Percentiles rank a stretch among this genome's conserved stretches.
Conservation (phyloP, 2,797 vertebrate genomes). For the Triplophysa yarkandensis region DNA sequence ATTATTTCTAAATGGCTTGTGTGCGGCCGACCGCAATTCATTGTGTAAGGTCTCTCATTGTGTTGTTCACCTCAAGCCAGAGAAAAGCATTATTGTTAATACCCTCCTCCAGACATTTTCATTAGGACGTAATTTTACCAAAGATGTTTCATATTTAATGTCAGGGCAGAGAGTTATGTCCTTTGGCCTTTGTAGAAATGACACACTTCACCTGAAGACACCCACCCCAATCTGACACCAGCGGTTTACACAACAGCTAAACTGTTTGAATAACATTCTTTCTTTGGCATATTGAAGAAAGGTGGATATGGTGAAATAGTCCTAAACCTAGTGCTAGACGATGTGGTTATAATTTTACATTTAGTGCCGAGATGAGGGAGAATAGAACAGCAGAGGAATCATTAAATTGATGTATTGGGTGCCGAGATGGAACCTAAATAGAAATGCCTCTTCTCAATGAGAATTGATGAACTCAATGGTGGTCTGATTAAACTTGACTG, state of each 20-base stretch:
- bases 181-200: background rate
- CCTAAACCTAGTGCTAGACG: conserved; percentile 55
- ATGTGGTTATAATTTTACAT: conserved; percentile 67
- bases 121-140: background rate
- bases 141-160: background rate
- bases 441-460: conserved; percentile 77
- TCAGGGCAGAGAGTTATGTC: too few relatives aligned
- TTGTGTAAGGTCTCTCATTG: background rate
- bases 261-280: background rate
- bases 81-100: background rate
- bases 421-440: conserved; percentile 81
- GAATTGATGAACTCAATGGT: conserved; percentile 79
- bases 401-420: conserved; percentile 79
- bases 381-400: conserved; percentile 59
- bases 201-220: background rate
- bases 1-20: background rate
- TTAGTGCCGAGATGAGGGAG: conserved; percentile 57
- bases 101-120: background rate
- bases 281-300: conserved; percentile 57
- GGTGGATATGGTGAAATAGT: conserved; percentile 60
- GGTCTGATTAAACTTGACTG: conserved; percentile 62
- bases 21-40: background rate
- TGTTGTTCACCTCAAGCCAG: background rate
- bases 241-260: background rate
- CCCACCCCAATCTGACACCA: conserved; percentile 7